phyloP scores from a whole-genome alignment of 2,888 invertebrate genomes.

The Tryphoninae sp. region DNA sequence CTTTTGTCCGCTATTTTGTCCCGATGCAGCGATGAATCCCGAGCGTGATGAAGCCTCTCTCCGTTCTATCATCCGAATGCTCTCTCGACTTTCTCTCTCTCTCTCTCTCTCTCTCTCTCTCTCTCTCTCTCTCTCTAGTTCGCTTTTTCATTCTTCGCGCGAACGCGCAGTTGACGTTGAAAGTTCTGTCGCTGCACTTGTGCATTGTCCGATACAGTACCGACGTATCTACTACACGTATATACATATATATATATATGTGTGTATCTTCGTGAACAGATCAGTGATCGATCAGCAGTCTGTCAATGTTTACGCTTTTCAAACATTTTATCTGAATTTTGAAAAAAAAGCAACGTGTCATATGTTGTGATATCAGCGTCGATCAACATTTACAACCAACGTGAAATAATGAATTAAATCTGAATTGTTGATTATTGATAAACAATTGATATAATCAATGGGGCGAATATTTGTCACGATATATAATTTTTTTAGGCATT shows the following conservation, averaged over 20 bases:
- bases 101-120: background rate
- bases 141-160: constrained; percentile 48
- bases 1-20: constrained; percentile 51
- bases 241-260: background rate
- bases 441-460: background rate
- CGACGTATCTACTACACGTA: background rate
- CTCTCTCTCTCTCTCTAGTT: constrained; percentile 24
- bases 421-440: background rate
- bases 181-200: constrained; percentile 53
- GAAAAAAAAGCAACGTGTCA: background rate
- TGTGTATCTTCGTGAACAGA: constrained; percentile 9
- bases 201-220: constrained; percentile 48
- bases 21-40: constrained; percentile 45
- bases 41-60: constrained; percentile 41
- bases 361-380: background rate
- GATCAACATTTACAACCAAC: background rate
- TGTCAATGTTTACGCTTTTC: constrained; percentile 16
- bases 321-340: constrained; percentile 39
- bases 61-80: constrained; percentile 36
- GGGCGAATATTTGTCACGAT: background rate
- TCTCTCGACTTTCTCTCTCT: background rate
- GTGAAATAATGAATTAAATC: background rate
- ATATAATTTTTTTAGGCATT: background rate
- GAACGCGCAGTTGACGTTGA: constrained; percentile 54
- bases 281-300: constrained; percentile 43